A percentile compares a stretch with the other conserved stretches of the same genome.
phyloP scores from a whole-genome alignment of 1,140 invertebrate genomes.

The Portunus trituberculatus region DNA sequence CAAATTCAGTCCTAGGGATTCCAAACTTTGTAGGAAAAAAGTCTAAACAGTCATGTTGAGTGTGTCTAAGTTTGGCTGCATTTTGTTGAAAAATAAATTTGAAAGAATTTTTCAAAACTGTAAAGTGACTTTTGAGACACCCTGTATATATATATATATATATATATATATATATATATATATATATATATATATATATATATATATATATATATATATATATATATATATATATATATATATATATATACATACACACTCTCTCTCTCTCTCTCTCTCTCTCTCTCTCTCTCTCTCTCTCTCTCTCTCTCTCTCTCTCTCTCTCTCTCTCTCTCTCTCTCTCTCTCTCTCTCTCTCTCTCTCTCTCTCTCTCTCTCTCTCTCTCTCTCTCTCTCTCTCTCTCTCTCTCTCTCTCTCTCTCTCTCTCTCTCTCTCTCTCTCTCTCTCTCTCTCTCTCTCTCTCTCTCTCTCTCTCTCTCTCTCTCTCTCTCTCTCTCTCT shows the following conservation, averaged over 20 bases:
- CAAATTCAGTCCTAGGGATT: too few relatives aligned
- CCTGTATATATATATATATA: too few relatives aligned
- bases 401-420: neutral
- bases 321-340: neutral
- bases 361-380: neutral
- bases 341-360: neutral
- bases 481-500: neutral
- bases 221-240: conserved; percentile 45
- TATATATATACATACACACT: conserved; percentile 39
- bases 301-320: conserved; percentile 37
- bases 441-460: conserved; percentile 42
- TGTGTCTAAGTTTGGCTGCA: neutral
- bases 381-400: conserved; percentile 40
- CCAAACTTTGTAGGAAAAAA: too few relatives aligned
- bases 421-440: conserved; percentile 23
- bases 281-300: conserved; percentile 33
- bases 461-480: neutral
- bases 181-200: conserved; percentile 40
- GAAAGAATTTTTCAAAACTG: too few relatives aligned
- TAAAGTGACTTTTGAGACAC: neutral
- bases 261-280: conserved; percentile 41
- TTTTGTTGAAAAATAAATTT: too few relatives aligned
- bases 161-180: conserved; percentile 51
- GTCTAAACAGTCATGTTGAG: neutral
- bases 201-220: conserved; percentile 51